A percentile compares a stretch with the other conserved stretches of the same genome.
These are phyloP conservation scores for Dilophus febrilis DNA, from an alignment of 2,888 invertebrate species.

Conservation along the genomic window DNA sequence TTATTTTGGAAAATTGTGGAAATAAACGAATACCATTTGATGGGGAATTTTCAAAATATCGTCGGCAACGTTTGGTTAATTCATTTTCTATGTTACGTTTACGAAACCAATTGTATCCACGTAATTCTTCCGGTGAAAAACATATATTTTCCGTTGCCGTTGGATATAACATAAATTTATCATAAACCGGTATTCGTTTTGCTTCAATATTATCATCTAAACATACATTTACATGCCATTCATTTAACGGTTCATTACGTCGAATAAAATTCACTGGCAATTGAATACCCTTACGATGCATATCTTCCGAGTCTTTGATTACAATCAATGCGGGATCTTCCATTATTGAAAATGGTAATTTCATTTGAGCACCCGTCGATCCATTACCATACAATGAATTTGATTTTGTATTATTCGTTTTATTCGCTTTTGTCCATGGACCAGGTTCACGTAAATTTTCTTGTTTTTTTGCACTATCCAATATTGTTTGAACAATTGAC, in stretches of 20 bases:
- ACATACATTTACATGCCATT: conserved; percentile 22
- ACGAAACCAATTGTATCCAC: conserved; percentile 19
- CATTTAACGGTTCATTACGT: conserved; percentile 17
- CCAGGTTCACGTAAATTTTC: conserved; percentile 57
- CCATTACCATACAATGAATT: background rate
- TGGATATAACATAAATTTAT: conserved; percentile 25
- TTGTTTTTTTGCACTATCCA: conserved; percentile 38
- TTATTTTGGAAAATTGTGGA: conserved; percentile 21
- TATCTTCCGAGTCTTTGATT: too few species aligned
- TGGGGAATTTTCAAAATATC: conserved; percentile 16
- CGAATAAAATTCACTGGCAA: conserved; percentile 16
- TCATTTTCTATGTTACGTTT: conserved; percentile 14
- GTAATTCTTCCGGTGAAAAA: conserved; percentile 23
- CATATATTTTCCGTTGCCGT: conserved; percentile 18
- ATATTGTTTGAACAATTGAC: conserved; percentile 31
- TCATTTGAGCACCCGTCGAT: background rate
- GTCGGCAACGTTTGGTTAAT: conserved; percentile 15
- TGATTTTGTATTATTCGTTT: conserved; percentile 1
- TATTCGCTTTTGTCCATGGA: conserved; percentile 40
- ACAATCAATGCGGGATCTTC: conserved; percentile 6
- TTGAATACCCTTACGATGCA: too few species aligned
- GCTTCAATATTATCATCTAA: conserved; percentile 18
- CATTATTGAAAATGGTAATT: conserved; percentile 4
- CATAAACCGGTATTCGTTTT: conserved; percentile 19
- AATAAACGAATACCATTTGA: conserved; percentile 17